phyloP scores from a whole-genome alignment of 2,113 vertebrate species.

The Arenaria interpres region DNA sequence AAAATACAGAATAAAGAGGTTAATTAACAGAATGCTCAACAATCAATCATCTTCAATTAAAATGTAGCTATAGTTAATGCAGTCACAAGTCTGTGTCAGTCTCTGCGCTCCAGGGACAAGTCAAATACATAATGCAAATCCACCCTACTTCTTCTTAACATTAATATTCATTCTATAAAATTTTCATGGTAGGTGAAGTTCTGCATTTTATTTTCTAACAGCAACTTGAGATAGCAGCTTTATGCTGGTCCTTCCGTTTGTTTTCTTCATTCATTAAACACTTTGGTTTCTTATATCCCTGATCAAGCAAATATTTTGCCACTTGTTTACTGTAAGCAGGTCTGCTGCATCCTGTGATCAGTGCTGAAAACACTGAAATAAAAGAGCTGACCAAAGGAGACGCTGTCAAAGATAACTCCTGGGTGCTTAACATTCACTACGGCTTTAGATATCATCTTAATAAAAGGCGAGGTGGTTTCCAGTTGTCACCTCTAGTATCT shows the following conservation, averaged over 20 bases:
- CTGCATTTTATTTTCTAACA: constrained; percentile 29
- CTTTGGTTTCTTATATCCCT: background rate
- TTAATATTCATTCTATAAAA: constrained; percentile 65
- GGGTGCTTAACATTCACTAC: background rate
- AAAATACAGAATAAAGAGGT: constrained; percentile 28
- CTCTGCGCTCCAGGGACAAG: constrained; percentile 33
- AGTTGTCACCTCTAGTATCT: background rate
- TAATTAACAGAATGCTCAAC: constrained; percentile 41
- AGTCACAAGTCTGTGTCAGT: constrained; percentile 44
- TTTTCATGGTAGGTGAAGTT: constrained; percentile 49
- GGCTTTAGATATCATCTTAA: background rate
- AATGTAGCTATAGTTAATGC: constrained; percentile 23
- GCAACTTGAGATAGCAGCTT: background rate
- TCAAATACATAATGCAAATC: constrained; percentile 68
- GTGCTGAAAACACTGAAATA: background rate
- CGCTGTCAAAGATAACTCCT: background rate
- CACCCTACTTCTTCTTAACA: constrained; percentile 24
- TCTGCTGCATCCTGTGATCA: background rate
- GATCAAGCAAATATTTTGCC: background rate
- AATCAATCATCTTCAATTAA: constrained; percentile 60
- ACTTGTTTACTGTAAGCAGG: background rate
- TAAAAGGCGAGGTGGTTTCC: background rate
- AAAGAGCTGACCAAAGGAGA: background rate
- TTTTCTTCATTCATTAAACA: background rate
- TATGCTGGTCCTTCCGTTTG: background rate